These are phyloP conservation scores for Bovichtus diacanthus DNA, from an alignment of 2,797 vertebrate species.

Conservation along the genomic window DNA sequence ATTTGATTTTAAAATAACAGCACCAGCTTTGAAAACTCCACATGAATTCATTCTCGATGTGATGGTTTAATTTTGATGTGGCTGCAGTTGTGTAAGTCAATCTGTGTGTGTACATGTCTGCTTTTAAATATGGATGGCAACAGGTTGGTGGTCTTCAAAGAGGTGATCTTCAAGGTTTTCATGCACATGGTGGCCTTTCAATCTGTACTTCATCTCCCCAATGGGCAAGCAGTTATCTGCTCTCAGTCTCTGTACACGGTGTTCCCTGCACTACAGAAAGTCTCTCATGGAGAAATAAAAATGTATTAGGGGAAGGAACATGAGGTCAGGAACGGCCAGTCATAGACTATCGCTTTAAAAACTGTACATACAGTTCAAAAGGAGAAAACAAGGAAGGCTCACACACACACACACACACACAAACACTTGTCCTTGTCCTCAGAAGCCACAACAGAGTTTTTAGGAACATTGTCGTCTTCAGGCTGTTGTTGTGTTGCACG, in stretches of 20 bases:
- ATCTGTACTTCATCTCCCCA: conserved; percentile 24
- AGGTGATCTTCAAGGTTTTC: conserved; percentile 28
- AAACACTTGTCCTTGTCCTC: neutral
- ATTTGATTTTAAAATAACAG: neutral
- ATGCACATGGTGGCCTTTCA: conserved; percentile 30
- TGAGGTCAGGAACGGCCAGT: conserved; percentile 7
- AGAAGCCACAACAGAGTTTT: neutral
- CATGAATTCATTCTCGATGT: neutral
- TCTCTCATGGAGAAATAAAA: conserved; percentile 9
- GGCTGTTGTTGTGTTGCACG: too few species aligned
- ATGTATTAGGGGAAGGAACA: conserved; percentile 11
- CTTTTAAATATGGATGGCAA: neutral
- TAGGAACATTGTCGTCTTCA: neutral
- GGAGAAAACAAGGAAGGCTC: neutral
- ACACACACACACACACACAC: neutral
- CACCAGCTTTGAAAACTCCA: neutral
- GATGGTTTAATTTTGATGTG: neutral
- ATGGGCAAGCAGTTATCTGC: neutral
- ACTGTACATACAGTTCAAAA: neutral
- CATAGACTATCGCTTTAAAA: conserved; percentile 4
- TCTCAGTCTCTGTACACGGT: neutral
- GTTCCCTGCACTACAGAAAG: neutral
- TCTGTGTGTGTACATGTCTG: neutral
- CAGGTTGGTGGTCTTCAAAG: conserved; percentile 17
- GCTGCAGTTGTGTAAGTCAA: neutral